Percentiles rank a stretch among this genome's conserved stretches.
These are phyloP conservation scores for Gallinago jamesoni DNA, from an alignment of 2,113 vertebrate genomes.

Conservation along the genomic window DNA sequence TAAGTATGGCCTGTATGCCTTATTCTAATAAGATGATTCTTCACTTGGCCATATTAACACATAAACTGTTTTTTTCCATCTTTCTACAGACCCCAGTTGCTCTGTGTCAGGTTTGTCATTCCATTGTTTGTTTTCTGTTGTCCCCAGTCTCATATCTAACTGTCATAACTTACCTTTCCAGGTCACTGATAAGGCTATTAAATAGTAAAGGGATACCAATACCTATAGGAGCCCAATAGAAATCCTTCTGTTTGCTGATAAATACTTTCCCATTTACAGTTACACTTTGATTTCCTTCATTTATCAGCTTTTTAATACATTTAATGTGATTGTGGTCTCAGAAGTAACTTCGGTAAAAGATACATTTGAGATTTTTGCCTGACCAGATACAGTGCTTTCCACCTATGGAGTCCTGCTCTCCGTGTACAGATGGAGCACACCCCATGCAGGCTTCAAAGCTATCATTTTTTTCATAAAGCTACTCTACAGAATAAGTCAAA, in stretches of 20 bases:
- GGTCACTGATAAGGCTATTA: neutral
- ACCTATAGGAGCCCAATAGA: neutral
- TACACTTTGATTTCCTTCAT: neutral
- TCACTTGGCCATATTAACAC: neutral
- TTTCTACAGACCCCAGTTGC: neutral
- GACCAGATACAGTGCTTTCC: neutral
- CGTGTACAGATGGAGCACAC: neutral
- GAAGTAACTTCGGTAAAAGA: neutral
- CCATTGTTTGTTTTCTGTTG: neutral
- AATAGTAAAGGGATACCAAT: neutral
- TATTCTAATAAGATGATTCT: neutral
- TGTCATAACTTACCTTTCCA: neutral
- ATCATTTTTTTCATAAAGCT: neutral
- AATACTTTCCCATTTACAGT: neutral
- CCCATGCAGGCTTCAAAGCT: neutral
- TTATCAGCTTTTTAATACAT: neutral
- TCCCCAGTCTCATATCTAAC: neutral
- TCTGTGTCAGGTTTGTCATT: neutral
- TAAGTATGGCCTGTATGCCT: slow-evolving; percentile 39
- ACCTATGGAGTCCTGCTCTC: neutral
- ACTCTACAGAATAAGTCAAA: neutral
- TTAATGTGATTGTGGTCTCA: neutral
- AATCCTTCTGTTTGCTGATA: neutral
- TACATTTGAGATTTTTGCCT: neutral
- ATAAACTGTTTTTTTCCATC: neutral